These are phyloP conservation scores for Dryadula phaetusa DNA, from an alignment of 2,888 invertebrate genomes.

Conservation along the genomic window DNA sequence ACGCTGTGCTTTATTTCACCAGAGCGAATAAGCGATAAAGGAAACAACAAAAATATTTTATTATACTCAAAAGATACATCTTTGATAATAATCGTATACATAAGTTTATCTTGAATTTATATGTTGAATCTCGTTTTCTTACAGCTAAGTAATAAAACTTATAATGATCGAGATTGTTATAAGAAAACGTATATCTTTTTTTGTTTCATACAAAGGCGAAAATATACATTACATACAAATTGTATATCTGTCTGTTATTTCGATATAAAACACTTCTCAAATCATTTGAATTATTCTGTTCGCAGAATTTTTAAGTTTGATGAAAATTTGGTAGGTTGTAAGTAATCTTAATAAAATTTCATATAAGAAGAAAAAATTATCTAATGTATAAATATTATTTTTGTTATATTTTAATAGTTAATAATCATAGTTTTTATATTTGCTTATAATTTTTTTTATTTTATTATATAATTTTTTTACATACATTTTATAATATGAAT, in stretches of 20 bases:
- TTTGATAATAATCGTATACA: neutral
- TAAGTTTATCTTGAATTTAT: constrained; percentile 1
- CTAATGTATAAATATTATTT: too few species aligned
- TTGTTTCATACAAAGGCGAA: neutral
- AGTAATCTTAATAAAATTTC: too few species aligned
- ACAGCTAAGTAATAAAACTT: constrained; percentile 6
- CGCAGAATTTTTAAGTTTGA: too few species aligned
- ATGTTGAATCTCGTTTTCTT: neutral
- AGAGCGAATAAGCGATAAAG: neutral
- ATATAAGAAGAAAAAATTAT: too few species aligned
- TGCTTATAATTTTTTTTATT: neutral
- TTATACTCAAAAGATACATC: too few species aligned
- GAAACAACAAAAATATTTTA: too few species aligned
- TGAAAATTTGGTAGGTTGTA: too few species aligned
- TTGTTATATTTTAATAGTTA: neutral
- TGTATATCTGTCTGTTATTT: neutral
- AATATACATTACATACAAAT: neutral
- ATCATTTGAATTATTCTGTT: too few species aligned
- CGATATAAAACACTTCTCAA: neutral
- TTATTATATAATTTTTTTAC: neutral
- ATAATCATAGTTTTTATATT: too few species aligned
- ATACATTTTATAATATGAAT: neutral
- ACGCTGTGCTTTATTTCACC: neutral
- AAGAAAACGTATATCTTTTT: neutral
- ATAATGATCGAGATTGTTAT: constrained; percentile 1